Evolutionary conservation across 2,888 invertebrate genomes (phyloP), one percentile per base, ranked within the genome.

Genomic region (Drosophila imparisetae): DNA sequence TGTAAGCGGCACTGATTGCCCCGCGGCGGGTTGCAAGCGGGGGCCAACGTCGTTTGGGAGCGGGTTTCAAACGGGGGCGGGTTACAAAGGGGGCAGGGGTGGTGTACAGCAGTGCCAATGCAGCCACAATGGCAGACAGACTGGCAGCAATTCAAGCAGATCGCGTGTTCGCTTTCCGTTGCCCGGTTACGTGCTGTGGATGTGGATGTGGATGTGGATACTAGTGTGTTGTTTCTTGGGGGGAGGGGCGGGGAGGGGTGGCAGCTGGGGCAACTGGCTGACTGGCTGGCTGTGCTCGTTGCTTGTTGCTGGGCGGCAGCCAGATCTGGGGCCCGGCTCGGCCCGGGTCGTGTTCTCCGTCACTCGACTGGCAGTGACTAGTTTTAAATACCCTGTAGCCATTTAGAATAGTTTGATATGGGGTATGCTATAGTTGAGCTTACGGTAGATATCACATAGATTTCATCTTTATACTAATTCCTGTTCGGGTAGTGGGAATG

Each of bases 301-400:
- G 55, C 29, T 42, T 84, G 86, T 86, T 86, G 85, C 85, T 81
- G 85, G 89, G 88, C 88, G 85, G 85, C 80, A 88, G 84, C 71
- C 80, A 72, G 70, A 69, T 62, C 67, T 55, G 65, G 45, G 62
- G 63, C 50, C 68, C 63, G 53, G 50, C 24, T 49, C 40, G 36
- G 54, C 53, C 48, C 59, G 64, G 62, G 32, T 61, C 58, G 57
- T 55, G 62, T 74, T 78, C 74, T 66, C 70, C 63, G 67, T 71
- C 67, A 60, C 66, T 66, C 45, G 34, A 50, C 60, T 60, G 52
- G 52, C 68, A 55, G 49, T 49, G 72, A 83, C 84, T 78, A 81
- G 74, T 81, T 81, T 76, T 60, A 15, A 27, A 29, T 21, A 38
- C 57, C 57, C 40, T 32, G 57, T 18, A 24, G 10, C 1, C 57